phyloP scores from a whole-genome alignment of 2,797 vertebrate genomes.

The Mastacembelus armatus region DNA sequence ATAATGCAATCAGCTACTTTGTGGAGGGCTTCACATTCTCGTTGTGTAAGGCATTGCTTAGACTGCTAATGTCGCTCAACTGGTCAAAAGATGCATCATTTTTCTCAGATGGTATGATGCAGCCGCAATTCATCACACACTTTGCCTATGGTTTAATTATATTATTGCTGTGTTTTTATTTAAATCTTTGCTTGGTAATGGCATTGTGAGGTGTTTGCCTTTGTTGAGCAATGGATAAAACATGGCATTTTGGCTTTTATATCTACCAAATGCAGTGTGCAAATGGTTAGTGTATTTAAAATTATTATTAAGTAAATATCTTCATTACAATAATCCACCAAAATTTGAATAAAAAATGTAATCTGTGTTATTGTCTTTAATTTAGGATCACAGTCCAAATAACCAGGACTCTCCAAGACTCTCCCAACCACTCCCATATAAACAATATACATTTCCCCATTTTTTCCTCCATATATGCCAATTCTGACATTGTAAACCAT shows the following conservation, averaged over 20 bases:
- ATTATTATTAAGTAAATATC: background rate
- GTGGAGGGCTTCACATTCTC: conserved; percentile 50
- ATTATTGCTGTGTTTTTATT: conserved; percentile 32
- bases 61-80: conserved; percentile 55
- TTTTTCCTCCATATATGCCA: no score
- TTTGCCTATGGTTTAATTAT: conserved; percentile 21
- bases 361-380: background rate
- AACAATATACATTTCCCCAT: no score
- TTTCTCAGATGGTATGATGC: conserved; percentile 19
- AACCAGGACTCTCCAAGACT: no score
- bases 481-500: background rate
- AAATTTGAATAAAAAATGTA: background rate
- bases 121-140: background rate
- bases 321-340: background rate
- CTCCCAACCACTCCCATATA: background rate
- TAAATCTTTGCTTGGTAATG: conserved; percentile 9
- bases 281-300: conserved; percentile 9
- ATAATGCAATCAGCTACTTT: conserved; percentile 73
- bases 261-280: background rate
- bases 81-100: conserved; percentile 45
- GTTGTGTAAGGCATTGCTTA: conserved; percentile 45
- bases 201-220: conserved; percentile 1
- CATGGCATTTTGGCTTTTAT: background rate
- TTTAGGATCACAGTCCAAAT: background rate
- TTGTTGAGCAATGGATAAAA: conserved; percentile 21